These are phyloP conservation scores for Mareca strepera DNA, from an alignment of 2,797 vertebrate species.

Conservation along the genomic window DNA sequence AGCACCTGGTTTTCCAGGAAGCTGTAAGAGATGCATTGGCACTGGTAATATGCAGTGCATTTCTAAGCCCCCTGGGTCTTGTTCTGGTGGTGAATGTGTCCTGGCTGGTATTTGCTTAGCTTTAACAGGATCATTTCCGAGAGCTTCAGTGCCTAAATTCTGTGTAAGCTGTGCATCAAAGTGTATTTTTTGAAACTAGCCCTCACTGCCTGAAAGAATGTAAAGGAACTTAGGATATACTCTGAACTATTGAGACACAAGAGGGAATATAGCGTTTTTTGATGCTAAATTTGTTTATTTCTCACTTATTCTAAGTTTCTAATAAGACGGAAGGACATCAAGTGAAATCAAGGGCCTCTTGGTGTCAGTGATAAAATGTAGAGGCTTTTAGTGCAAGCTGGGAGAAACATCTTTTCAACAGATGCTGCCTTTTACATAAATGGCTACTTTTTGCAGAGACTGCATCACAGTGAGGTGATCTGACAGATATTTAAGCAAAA, in stretches of 20 bases:
- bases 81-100: accelerated
- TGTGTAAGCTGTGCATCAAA: background rate
- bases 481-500: background rate
- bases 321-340: background rate
- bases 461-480: background rate
- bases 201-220: background rate
- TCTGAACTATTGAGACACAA: background rate
- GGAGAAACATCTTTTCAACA: background rate
- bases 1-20: background rate
- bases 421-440: background rate
- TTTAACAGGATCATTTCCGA: background rate
- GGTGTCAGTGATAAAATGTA: background rate
- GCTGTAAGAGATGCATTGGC: background rate
- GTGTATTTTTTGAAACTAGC: background rate
- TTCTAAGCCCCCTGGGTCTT: background rate
- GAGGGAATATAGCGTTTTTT: background rate
- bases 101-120: background rate
- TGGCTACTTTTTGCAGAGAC: background rate
- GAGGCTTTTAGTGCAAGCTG: background rate
- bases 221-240: background rate
- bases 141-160: background rate
- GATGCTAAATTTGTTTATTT: background rate
- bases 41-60: background rate
- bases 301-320: background rate
- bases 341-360: background rate